Percentiles rank a stretch among this genome's conserved stretches.
phyloP scores from a whole-genome alignment of 2,888 invertebrate species.

The Hylaea fasciaria region DNA sequence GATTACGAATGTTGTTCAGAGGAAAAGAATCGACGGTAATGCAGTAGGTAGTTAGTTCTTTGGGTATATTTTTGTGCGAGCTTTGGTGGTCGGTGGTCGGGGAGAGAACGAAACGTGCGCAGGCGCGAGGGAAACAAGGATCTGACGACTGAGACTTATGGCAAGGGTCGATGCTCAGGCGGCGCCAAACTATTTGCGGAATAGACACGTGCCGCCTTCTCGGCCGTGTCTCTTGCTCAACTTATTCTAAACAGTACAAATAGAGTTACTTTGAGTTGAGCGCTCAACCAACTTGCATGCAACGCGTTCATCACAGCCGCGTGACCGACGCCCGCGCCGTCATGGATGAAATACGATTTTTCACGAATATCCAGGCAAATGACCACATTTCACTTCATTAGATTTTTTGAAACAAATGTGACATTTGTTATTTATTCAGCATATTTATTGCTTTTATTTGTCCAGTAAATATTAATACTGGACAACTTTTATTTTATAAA shows the following conservation, averaged over 20 bases:
- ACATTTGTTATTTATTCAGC: slow-evolving; percentile 39
- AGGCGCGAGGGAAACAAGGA: slow-evolving; percentile 27
- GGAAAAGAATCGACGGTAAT: slow-evolving; percentile 21
- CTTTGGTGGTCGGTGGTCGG: slow-evolving; percentile 27
- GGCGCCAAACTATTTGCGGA: slow-evolving; percentile 56
- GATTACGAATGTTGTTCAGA: slow-evolving; percentile 42
- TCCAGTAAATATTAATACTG: slow-evolving; percentile 30
- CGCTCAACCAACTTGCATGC: neutral
- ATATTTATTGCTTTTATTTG: slow-evolving; percentile 39
- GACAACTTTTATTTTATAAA: slow-evolving; percentile 21
- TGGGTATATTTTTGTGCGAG: slow-evolving; percentile 24
- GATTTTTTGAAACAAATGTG: slow-evolving; percentile 40
- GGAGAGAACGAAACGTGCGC: slow-evolving; percentile 29
- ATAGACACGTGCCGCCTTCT: slow-evolving; percentile 36
- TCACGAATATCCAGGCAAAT: slow-evolving; percentile 36
- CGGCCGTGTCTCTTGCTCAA: slow-evolving; percentile 30
- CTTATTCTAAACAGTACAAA: slow-evolving; percentile 32
- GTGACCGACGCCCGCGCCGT: neutral
- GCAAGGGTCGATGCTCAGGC: slow-evolving; percentile 44
- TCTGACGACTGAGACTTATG: slow-evolving; percentile 37
- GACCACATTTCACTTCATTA: slow-evolving; percentile 37
- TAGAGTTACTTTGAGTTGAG: slow-evolving; percentile 13
- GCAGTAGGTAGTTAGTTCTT: slow-evolving; percentile 17
- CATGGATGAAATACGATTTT: slow-evolving; percentile 32
- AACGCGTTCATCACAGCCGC: slow-evolving; percentile 12